These are phyloP conservation scores for Cuculus canorus DNA, from an alignment of 2,797 vertebrate genomes.

Conservation along the genomic window DNA sequence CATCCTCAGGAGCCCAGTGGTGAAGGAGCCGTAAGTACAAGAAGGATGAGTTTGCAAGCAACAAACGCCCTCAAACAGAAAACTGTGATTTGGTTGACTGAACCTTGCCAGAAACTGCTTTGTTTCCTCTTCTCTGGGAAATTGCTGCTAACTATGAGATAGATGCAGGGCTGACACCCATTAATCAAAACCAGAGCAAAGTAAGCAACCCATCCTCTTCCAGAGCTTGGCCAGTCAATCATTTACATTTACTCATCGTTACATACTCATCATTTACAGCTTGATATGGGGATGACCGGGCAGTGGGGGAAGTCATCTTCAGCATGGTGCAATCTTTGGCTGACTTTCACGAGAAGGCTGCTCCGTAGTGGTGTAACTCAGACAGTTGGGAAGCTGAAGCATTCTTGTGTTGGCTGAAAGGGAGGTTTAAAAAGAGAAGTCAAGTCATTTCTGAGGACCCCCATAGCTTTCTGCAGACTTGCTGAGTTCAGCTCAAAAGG, in stretches of 20 bases:
- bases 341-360: background rate
- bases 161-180: background rate
- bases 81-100: background rate
- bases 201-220: background rate
- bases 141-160: background rate
- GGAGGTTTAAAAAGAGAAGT: background rate
- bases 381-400: background rate
- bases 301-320: background rate
- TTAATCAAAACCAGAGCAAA: background rate
- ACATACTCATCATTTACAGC: too few species aligned
- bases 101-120: background rate
- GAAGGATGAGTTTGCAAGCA: background rate
- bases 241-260: too few species aligned
- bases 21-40: background rate
- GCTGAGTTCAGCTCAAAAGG: background rate
- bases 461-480: background rate
- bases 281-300: accelerated
- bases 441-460: background rate
- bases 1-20: accelerated
- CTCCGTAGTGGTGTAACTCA: background rate
- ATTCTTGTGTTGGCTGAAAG: background rate
- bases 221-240: background rate
- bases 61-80: background rate
- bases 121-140: background rate
- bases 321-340: background rate